Base-by-base conservation (phyloP, 2,797 vertebrate genomes). In the Lerista edwardsae region DNA sequence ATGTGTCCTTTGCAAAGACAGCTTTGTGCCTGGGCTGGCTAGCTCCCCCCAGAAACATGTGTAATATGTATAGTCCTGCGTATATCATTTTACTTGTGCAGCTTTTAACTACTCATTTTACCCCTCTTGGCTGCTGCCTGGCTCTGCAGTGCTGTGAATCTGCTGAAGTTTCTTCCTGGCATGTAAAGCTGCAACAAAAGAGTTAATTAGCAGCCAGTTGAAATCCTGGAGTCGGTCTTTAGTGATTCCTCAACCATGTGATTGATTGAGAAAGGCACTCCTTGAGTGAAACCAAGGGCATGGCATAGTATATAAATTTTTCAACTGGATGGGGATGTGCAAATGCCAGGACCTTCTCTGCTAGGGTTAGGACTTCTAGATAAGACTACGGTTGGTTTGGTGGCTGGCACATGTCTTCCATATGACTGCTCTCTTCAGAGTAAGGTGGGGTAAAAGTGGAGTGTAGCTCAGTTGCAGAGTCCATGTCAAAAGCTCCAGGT, bases 101-200 rank as follows among this genome's bases (percentile, higher is more conserved):
- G 55, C 55, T n/a, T 36, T 69, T 9, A 61, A 62, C 36, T 75
- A 19, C 62, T 75, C 65, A 9, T 69, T 64, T 86, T 76, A 76
- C 73, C n/a, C 41, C 39, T 86, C 34, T 86, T 81, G 84, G 79
- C 84, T 23, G 57, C 73, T 4, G 6, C n/a, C 23, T 3, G 2
- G 4, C 29, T 71, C 84, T 86, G 84, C 84, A 81, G 75, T 81
- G 84, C 84, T 69, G 64, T 36, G 17, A 8, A 39, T n/a, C 44
- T 3, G 25, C 61, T 31, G 61, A 21, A 57, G 17, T 67, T 25
- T 36, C 4, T 77, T 62, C 59, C 65, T 62, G 57, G 72, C 65
- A 51, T 36, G 11, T 15, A 4, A 27, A 41, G 36, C 9, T 19
- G 47, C 72, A 57, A 10, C 62, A 73, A 77, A 86, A 77, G 4